phyloP scores from a whole-genome alignment of 2,888 invertebrate genomes.

The Tetragonisca angustula region DNA sequence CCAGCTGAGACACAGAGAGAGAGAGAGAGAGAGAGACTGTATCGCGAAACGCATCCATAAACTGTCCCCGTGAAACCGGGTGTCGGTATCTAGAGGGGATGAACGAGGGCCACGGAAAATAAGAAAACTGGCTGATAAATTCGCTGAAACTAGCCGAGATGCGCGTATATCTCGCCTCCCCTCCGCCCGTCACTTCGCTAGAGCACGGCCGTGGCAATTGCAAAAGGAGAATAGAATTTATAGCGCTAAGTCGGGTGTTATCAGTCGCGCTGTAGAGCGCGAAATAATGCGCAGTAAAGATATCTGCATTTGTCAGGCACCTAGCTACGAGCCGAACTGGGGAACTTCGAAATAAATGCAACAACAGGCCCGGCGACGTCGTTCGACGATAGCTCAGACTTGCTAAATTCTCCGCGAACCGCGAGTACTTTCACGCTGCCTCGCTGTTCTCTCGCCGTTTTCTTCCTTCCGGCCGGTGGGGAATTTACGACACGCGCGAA shows the following conservation, averaged over 20 bases:
- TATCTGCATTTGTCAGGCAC: slow-evolving; percentile 59
- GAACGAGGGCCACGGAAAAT: slow-evolving; percentile 25
- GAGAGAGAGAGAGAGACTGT: too few species aligned
- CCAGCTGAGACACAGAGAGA: not conserved
- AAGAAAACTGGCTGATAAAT: slow-evolving; percentile 52
- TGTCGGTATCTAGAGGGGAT: slow-evolving; percentile 17
- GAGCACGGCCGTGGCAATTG: slow-evolving; percentile 20
- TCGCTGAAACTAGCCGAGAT: slow-evolving; percentile 5
- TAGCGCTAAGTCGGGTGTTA: slow-evolving; percentile 50
- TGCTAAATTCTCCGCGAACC: slow-evolving; percentile 7
- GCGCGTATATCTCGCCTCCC: slow-evolving; percentile 32
- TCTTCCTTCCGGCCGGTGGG: not conserved
- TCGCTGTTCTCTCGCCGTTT: not conserved
- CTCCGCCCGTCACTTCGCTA: slow-evolving; percentile 10
- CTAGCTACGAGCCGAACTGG: slow-evolving; percentile 36
- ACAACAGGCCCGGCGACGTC: slow-evolving; percentile 9
- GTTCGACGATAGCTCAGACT: slow-evolving; percentile 29
- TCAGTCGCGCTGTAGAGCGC: slow-evolving; percentile 55
- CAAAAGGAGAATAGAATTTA: slow-evolving; percentile 60
- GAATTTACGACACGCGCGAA: slow-evolving; percentile 30
- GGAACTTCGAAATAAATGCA: slow-evolving; percentile 58
- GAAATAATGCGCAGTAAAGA: slow-evolving; percentile 66
- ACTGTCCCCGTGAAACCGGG: slow-evolving; percentile 29
- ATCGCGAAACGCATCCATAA: slow-evolving; percentile 12
- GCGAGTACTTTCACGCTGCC: not conserved